Evolutionary conservation across 2,113 vertebrate genomes (phyloP), one percentile per base, ranked within the genome.

Genomic region (Forbesichthys agassizii): DNA sequence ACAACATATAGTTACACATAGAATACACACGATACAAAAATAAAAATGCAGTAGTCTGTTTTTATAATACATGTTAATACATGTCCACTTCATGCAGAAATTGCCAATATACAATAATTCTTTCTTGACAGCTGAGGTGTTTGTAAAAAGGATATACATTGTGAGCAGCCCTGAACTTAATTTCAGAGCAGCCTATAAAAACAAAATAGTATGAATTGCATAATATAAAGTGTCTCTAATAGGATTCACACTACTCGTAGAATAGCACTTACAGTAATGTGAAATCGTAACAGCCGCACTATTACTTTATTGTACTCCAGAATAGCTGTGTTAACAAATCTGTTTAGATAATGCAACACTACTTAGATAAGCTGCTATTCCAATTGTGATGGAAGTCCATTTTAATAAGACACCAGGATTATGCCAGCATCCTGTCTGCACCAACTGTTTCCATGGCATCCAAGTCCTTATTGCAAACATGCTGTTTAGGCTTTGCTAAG

Each of bases 391-490:
- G 49, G 14, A 18, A 54, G 14, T 8, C 1, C 14, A 52, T 7
- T 11, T 52, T n/a, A 54, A 54, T 54, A 18, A 16, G 53, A 54
- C 14, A 4, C 14, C 53, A n/a, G 53, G 53, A 3, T 54, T 20
- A 10, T 11, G 55, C 16, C 5, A 10, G 27, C 53, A 14, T 58
- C 33, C 4, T n/a, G 33, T 60, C 13, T 46, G 33, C 33, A 13
- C 58, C 58, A 60, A 36, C 58, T 42, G 33, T 60, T 60, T 60
- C 58, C 58, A 60, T 60, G 58, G 58, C 11, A 60, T 42, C 58
- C 58, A 14, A 60, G 11, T 2, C 12, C 58, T 60, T n/a, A 60
- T 42, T 42, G 58, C 9, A 60, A 36, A n/a, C 12, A 13, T 20
- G 18, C 55, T 27, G 16, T 60, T 36, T 46, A 14, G 18, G 42